Percentiles rank a stretch among this genome's conserved stretches.
Conservation (phyloP, 2,888 invertebrate species). For the Sericinus montela region DNA sequence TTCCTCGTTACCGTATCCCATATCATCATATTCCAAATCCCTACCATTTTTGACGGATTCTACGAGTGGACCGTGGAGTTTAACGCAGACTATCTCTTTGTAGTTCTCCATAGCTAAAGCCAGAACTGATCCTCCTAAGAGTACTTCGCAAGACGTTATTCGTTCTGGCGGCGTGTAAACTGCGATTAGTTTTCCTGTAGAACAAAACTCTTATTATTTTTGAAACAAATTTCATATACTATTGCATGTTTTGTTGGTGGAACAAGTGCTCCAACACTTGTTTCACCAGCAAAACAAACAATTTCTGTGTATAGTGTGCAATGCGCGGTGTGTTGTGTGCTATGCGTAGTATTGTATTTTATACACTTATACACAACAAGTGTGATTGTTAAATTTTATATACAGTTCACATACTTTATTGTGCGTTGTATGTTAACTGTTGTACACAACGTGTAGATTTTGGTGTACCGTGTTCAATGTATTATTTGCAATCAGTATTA, state of each 20-base stretch:
- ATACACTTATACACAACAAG: too few species aligned
- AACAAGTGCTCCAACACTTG: too few species aligned
- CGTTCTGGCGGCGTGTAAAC: slow-evolving; percentile 88
- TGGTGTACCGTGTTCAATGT: too few species aligned
- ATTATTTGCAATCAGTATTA: too few species aligned
- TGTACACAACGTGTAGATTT: too few species aligned
- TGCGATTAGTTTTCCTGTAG: slow-evolving; percentile 86
- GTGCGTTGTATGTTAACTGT: too few species aligned
- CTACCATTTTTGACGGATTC: slow-evolving; percentile 54
- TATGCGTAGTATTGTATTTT: neutral
- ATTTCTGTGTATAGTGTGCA: too few species aligned
- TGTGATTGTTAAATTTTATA: too few species aligned
- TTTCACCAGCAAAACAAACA: too few species aligned
- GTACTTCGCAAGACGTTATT: slow-evolving; percentile 87
- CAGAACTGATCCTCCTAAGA: slow-evolving; percentile 84
- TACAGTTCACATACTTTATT: too few species aligned
- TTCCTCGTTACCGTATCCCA: slow-evolving; percentile 54
- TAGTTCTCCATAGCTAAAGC: slow-evolving; percentile 84
- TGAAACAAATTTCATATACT: too few species aligned
- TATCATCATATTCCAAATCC: slow-evolving; percentile 77
- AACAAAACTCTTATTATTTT: neutral
- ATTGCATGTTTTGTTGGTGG: too few species aligned
- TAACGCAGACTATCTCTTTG: slow-evolving; percentile 82
- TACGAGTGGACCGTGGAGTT: slow-evolving; percentile 66
- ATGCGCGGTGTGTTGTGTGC: neutral